These are phyloP conservation scores for Hippocampus guttulatus DNA, from an alignment of 2,113 vertebrate species.

Conservation along the genomic window DNA sequence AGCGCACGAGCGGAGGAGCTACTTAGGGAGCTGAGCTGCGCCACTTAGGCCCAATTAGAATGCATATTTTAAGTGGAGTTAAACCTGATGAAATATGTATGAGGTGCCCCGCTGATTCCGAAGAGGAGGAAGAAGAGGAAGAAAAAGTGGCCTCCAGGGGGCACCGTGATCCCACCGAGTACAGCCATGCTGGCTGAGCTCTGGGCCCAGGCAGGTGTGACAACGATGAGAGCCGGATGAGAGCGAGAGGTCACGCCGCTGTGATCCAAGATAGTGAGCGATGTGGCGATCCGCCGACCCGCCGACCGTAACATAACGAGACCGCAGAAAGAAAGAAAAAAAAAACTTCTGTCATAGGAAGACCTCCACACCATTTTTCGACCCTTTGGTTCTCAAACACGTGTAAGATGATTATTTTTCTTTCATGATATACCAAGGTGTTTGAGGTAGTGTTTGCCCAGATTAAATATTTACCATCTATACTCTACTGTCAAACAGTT, in stretches of 20 bases:
- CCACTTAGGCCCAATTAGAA: constrained; percentile 71
- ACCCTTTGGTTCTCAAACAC: not conserved
- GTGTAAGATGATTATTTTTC: not conserved
- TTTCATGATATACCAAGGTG: not conserved
- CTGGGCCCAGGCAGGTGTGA: constrained; percentile 19
- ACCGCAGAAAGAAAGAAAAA: not conserved
- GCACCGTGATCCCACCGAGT: constrained; percentile 44
- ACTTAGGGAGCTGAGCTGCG: constrained; percentile 43
- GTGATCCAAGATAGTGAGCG: constrained; percentile 13
- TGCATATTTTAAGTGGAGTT: constrained; percentile 70
- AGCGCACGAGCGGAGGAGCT: constrained; percentile 46
- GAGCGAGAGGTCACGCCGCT: constrained; percentile 1
- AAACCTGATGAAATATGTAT: constrained; percentile 70
- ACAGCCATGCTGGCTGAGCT: constrained; percentile 15
- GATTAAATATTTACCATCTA: not conserved
- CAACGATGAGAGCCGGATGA: not conserved
- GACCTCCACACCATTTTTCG: not conserved
- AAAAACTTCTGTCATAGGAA: not conserved
- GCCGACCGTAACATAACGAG: not conserved
- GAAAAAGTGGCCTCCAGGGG: constrained; percentile 49
- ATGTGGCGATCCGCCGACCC: not conserved
- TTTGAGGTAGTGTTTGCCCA: no score
- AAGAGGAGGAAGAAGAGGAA: constrained; percentile 5
- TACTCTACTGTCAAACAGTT: not conserved
- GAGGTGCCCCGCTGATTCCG: constrained; percentile 45